A percentile compares a stretch with the other conserved stretches of the same genome.
These are phyloP conservation scores for Druon quercuslanigerum DNA, from an alignment of 1,140 invertebrate species.

Conservation along the genomic window DNA sequence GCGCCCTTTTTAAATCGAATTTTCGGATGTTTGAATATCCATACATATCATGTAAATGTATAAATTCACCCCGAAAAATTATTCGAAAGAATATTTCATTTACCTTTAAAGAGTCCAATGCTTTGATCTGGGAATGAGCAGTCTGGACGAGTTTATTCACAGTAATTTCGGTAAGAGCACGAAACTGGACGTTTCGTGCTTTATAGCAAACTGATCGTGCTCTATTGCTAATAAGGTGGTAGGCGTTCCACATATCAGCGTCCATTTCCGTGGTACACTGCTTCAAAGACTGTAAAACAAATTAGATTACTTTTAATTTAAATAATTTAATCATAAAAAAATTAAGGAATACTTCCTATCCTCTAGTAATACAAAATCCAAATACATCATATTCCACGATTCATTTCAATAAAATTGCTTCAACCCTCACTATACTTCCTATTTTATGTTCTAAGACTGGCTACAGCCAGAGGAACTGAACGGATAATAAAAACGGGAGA, in stretches of 20 bases:
- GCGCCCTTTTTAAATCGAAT: background rate
- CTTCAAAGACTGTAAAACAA: slow-evolving; percentile 72
- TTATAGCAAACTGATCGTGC: slow-evolving; percentile 83
- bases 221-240: slow-evolving; percentile 83
- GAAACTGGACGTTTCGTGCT: slow-evolving; percentile 80
- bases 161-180: slow-evolving; percentile 80
- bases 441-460: background rate
- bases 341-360: no score
- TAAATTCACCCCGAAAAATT: background rate
- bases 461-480: background rate
- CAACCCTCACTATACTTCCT: no score
- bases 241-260: slow-evolving; percentile 82
- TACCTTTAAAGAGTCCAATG: slow-evolving; percentile 70
- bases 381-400: background rate
- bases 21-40: background rate
- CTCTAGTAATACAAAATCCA: no score
- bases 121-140: slow-evolving; percentile 71
- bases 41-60: background rate
- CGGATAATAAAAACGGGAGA: slow-evolving; percentile 21
- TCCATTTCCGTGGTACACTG: slow-evolving; percentile 83
- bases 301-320: background rate
- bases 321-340: no score
- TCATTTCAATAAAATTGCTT: no score
- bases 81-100: slow-evolving; percentile 37
- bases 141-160: slow-evolving; percentile 81